phyloP scores from a whole-genome alignment of 2,797 vertebrate genomes.

The Oreochromis mossambicus region DNA sequence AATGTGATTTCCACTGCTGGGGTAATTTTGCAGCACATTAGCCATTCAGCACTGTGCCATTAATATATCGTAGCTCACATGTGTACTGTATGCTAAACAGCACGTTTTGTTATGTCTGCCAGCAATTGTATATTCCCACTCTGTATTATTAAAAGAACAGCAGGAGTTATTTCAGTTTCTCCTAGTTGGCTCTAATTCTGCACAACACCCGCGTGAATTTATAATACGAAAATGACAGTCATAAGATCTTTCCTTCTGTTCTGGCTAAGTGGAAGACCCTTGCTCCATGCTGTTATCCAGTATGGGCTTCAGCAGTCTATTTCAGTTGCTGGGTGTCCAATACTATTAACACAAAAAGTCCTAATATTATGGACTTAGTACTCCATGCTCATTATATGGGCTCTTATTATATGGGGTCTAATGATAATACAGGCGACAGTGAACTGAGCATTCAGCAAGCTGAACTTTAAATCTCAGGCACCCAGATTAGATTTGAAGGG shows the following conservation, averaged over 20 bases:
- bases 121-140: not conserved
- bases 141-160: conserved; percentile 23
- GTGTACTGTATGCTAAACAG: not conserved
- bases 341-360: conserved; percentile 46
- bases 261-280: conserved; percentile 28
- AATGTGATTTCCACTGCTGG: not conserved
- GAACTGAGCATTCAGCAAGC: not conserved
- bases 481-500: not conserved
- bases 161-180: conserved; percentile 18
- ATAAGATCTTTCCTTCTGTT: conserved; percentile 21
- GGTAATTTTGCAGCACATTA: not conserved
- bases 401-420: conserved; percentile 12
- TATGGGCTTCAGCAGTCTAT: conserved; percentile 53
- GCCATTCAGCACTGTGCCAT: not conserved
- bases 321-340: conserved; percentile 49
- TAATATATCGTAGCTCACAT: not conserved
- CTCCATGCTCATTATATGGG: conserved; percentile 35
- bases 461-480: not conserved
- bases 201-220: conserved; percentile 13
- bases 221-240: conserved; percentile 15
- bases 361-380: conserved; percentile 20
- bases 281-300: conserved; percentile 46
- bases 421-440: conserved; percentile 12
- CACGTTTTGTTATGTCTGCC: not conserved
- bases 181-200: conserved; percentile 21